Percentiles rank a stretch among this genome's conserved stretches.
phyloP scores from a whole-genome alignment of 2,888 invertebrate species.

The Boloria selene region DNA sequence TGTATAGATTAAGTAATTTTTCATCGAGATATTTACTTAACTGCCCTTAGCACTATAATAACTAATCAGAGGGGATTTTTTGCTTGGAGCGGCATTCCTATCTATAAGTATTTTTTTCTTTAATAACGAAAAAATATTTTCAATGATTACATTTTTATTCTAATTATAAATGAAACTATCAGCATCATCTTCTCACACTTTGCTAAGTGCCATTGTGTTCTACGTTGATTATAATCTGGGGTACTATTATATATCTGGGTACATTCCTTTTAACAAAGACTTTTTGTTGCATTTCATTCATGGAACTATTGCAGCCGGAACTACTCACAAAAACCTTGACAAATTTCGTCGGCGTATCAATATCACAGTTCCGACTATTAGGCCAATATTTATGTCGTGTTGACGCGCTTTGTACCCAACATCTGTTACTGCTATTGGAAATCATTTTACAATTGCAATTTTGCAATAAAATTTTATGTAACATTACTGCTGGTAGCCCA shows the following conservation, averaged over 20 bases:
- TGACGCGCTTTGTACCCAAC: constrained; percentile 59
- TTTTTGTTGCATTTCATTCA: constrained; percentile 43
- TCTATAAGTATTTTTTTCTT: too few species aligned
- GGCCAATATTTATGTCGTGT: constrained; percentile 74
- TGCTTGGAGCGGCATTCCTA: too few species aligned
- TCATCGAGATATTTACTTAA: too few species aligned
- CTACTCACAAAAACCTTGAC: constrained; percentile 71
- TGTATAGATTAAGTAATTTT: too few species aligned
- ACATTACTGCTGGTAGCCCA: constrained; percentile 13
- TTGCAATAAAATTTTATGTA: constrained; percentile 31
- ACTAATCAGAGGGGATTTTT: too few species aligned
- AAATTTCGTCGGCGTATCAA: constrained; percentile 70
- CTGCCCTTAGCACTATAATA: too few species aligned
- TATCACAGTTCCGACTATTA: constrained; percentile 78
- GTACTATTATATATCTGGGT: constrained; percentile 70
- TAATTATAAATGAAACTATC: constrained; percentile 47
- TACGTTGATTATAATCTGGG: constrained; percentile 28
- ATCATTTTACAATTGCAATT: constrained; percentile 35
- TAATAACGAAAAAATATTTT: too few species aligned
- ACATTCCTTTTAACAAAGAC: constrained; percentile 61
- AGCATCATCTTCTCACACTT: not conserved
- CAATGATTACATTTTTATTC: not conserved
- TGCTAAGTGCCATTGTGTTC: constrained; percentile 37
- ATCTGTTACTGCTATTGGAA: constrained; percentile 38
- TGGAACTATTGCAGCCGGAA: constrained; percentile 75